Evolutionary conservation across 2,797 vertebrate species (phyloP).

Genomic region (Chrysocyon brachyurus): DNA sequence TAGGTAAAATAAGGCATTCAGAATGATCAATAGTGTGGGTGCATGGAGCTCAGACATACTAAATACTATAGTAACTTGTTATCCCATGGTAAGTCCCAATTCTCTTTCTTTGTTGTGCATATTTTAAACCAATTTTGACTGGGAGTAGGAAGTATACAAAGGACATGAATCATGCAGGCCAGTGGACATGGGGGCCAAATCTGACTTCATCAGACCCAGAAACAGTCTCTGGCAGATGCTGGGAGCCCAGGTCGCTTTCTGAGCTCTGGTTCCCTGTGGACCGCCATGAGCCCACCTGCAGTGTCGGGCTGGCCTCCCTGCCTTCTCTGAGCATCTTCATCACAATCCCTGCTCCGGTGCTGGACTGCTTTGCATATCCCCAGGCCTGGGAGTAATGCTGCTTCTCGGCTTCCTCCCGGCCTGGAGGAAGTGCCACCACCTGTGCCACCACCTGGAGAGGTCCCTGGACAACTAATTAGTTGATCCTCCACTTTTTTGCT

Average conservation of each 20-base stretch:
- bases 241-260: accelerated
- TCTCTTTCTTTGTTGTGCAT: background rate
- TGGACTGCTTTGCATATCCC: accelerated
- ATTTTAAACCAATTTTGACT: background rate
- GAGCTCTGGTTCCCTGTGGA: background rate
- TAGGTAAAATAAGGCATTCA: background rate
- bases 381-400: accelerated
- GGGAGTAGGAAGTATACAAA: accelerated
- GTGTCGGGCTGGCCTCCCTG: accelerated
- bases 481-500: accelerated
- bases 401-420: accelerated
- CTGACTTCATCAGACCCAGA: background rate
- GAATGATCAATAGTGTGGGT: too few species aligned
- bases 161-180: too few species aligned
- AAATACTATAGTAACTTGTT: accelerated
- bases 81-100: background rate
- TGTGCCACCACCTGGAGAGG: accelerated
- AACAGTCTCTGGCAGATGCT: accelerated
- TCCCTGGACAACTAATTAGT: accelerated
- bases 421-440: accelerated
- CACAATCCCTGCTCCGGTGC: accelerated
- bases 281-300: accelerated
- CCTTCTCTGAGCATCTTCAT: accelerated
- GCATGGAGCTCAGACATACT: background rate
- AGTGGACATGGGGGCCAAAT: accelerated